Evolutionary conservation across 2,888 invertebrate genomes (phyloP), one percentile per base, ranked within the genome.

Genomic region (Atethmia centrago): DNA sequence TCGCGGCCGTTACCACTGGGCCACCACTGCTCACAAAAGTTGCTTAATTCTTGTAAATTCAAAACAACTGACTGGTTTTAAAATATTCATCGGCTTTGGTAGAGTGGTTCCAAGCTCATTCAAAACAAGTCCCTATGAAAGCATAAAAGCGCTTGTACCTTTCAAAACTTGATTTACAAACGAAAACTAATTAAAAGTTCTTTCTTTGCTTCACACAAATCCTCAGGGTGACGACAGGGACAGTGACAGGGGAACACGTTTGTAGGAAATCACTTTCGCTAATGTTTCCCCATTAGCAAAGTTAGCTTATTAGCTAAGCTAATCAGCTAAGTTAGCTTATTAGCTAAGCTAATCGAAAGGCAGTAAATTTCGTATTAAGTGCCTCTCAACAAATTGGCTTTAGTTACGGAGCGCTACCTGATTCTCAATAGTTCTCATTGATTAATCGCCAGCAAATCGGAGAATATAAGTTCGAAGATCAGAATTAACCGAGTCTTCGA

Each of bases 121-220:
- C 63, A 53, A 63, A 81, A 62, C 51, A 78, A 67, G 31, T 67
- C 40, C 81, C 40, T 47, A 63, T 53, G 62, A 75, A 81, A 73
- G 56, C 70, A 81, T 63, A 58, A 74, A 74, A 68, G 68, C 72
- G 45, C 28, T 61, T 45, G 45, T 63, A 55, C 59, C 25, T 71
- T 66, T 71, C 55, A 71, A 69, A 77, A 77, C 76, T 82, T 82
- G 55, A 80, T 75, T 82, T 80, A 73, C 65, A 74, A 82, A 76
- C 59, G 72, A 67, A 77, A 85, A 78, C 85, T 79, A 85, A 85
- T 85, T 85, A 82, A 82, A 85, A 85, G 65, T 85, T 82, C n/a
- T 78, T 83, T 80, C 74, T 79, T 76, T 79, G 58, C 75, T 74
- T 79, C 77, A 75, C 79, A 71, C 67, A 82, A 82, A 74, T 84